Percentiles rank a stretch among this genome's conserved stretches.
These are phyloP conservation scores for Zapus hudsonius DNA, from an alignment of 2,113 vertebrate genomes.

Conservation along the genomic window DNA sequence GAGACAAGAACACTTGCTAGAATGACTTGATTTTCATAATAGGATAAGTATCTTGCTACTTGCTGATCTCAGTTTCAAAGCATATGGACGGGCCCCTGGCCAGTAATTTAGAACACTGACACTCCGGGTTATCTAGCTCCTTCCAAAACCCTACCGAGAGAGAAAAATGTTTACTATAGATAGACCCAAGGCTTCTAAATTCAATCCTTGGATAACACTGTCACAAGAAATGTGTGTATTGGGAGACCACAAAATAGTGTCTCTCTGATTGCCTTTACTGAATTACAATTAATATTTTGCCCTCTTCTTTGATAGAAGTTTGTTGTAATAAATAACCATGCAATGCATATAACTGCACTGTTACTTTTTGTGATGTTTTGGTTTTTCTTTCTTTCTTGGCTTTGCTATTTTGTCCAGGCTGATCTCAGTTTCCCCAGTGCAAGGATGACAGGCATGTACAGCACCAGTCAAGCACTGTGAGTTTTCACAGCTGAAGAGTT, in stretches of 20 bases:
- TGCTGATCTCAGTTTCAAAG: slow-evolving; percentile 57
- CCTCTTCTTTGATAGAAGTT: not conserved
- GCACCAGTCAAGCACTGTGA: not conserved
- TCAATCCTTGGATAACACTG: not conserved
- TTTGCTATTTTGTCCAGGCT: not conserved
- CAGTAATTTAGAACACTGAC: slow-evolving; percentile 59
- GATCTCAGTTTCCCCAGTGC: not conserved
- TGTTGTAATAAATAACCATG: slow-evolving; percentile 1
- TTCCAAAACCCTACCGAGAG: slow-evolving; percentile 63
- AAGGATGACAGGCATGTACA: not conserved
- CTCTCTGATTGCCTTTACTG: not conserved
- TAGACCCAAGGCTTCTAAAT: slow-evolving; percentile 29
- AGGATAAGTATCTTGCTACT: slow-evolving; percentile 51
- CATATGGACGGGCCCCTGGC: slow-evolving; percentile 37
- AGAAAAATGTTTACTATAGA: slow-evolving; percentile 50
- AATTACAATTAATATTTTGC: not conserved
- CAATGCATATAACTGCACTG: not conserved
- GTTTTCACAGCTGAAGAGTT: not conserved
- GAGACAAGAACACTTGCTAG: slow-evolving; percentile 42
- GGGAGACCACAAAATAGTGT: not conserved
- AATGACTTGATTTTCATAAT: slow-evolving; percentile 53
- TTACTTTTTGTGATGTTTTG: not conserved
- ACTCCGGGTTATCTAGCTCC: slow-evolving; percentile 40
- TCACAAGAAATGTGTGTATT: not conserved
- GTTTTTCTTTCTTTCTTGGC: not conserved